Evolutionary conservation across 2,888 invertebrate species (phyloP), one percentile per base, ranked within the genome.

Genomic region (Rhagophthalmus giganteus): DNA sequence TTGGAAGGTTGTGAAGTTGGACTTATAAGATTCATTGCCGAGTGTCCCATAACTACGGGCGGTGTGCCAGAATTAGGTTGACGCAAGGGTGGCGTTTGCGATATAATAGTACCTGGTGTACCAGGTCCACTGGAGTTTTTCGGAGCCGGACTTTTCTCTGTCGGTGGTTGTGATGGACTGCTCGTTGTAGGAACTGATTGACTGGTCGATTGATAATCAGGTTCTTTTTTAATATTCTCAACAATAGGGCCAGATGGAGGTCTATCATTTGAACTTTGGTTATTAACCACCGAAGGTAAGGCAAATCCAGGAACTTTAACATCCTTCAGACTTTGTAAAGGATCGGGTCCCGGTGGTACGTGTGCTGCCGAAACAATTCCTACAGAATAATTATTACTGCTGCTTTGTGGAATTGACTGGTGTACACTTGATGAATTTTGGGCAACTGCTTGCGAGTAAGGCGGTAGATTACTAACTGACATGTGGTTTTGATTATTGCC

Each of bases 281-380:
- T 50, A 25, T 45, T 45, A 8, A 62, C 59, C 5, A 59, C 53
- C 16, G 67, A 59, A 5, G 70, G 64, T 24, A 82, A 79, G 49
- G 84, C 81, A 67, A 83, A 85, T 24, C 87, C 86, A 26, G 87
- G 86, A 5, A 88, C 87, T 78, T 88, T 88, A 0, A 89, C 88
- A 71, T 88, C 88, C 68, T 88, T 87, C 5, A 89, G 74, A 59
- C 87, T 87, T 66, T 89, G 88, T 56, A 89, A 69, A 2, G 89
- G 89, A 76, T 89, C 88, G 2, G 67, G 60, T 4, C 67, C 66
- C 1, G 66, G 58, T 7, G 63, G 44, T 26, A 57, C 53, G 12
- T 46, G 50, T 14, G 13, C 38, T 7, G 54, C n/a, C 2, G 44
- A 26, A 8, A 16, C 13, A 5, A 44, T 41, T 5, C 27, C 37